Percentiles rank a stretch among this genome's conserved stretches.
phyloP scores from a whole-genome alignment of 2,113 vertebrate genomes.

The Struthidea cinerea region DNA sequence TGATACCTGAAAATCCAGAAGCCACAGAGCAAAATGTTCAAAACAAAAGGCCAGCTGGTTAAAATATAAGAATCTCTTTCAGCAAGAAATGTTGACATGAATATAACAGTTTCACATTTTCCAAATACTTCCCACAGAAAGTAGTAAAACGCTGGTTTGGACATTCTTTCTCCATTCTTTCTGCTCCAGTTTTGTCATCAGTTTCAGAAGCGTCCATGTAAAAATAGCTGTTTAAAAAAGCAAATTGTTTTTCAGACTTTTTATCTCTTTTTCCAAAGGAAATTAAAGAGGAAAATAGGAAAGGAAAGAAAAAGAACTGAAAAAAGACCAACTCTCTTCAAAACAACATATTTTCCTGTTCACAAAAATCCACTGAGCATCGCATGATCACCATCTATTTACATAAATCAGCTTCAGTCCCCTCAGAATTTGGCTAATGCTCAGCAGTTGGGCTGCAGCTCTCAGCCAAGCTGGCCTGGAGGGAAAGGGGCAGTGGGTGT shows the following conservation, averaged over 20 bases:
- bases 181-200: neutral
- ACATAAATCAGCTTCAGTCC: neutral
- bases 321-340: neutral
- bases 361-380: neutral
- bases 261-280: neutral
- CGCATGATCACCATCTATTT: neutral
- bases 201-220: neutral
- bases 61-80: neutral
- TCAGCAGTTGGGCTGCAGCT: neutral
- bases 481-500: fast-evolving
- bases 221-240: neutral
- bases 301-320: no score
- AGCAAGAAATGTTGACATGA: neutral
- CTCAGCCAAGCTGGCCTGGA: neutral
- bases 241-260: neutral
- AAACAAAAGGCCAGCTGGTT: neutral
- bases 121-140: neutral
- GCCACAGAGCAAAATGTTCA: neutral
- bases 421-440: neutral
- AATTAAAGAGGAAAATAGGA: neutral
- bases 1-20: neutral
- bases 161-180: neutral
- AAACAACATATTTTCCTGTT: neutral
- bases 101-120: neutral
- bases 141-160: neutral